Evolutionary conservation across 1,140 invertebrate genomes (phyloP).

Genomic region (Archivesica marissinica): DNA sequence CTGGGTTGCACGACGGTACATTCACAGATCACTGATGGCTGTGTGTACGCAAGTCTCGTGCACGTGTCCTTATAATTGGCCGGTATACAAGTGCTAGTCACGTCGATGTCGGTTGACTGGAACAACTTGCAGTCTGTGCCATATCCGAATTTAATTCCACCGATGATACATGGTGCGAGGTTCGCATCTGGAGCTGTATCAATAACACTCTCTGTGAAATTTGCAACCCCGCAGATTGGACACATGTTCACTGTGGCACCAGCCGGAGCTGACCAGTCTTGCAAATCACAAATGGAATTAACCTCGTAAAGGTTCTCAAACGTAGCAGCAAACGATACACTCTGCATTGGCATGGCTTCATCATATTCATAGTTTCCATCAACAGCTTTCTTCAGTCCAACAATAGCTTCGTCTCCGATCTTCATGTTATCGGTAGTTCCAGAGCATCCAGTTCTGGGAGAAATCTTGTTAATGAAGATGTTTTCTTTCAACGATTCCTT

Average conservation of each 20-base stretch:
- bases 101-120: neutral
- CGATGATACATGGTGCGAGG: conserved; percentile 18
- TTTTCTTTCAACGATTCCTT: neutral
- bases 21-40: neutral
- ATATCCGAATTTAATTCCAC: neutral
- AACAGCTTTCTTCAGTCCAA: conserved; percentile 1
- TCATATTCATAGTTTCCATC: conserved; percentile 50
- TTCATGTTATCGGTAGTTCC: conserved; percentile 38
- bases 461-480: conserved; percentile 32
- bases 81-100: conserved; percentile 17
- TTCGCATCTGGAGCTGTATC: neutral
- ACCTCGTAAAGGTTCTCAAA: conserved; percentile 13
- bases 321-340: conserved; percentile 36
- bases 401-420: conserved; percentile 52
- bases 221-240: conserved; percentile 34
- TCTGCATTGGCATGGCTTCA: conserved; percentile 48
- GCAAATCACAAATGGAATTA: conserved; percentile 13
- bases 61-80: neutral
- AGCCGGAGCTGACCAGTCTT: conserved; percentile 17
- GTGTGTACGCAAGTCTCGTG: neutral
- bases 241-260: conserved; percentile 22
- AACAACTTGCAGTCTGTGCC: conserved; percentile 24
- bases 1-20: neutral
- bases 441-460: conserved; percentile 42
- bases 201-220: conserved; percentile 40